Base-by-base conservation (phyloP, 2,888 invertebrate genomes). In the Eustalomyia histrio region DNA sequence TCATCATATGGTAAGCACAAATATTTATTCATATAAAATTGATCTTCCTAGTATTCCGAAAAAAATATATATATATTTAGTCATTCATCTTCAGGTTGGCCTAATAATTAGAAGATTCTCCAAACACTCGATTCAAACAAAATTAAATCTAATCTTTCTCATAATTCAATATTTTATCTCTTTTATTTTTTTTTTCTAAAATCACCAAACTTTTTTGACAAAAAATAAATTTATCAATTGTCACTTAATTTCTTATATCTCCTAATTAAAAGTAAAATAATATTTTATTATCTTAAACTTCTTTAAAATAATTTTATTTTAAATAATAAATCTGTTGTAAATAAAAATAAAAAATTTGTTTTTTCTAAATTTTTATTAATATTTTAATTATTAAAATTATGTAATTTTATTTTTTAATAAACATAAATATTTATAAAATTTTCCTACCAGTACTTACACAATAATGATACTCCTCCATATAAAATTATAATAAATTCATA, bases 401-500 rank as follows among this genome's bases (percentile, higher is more conserved):
- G 12, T 35, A 47, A 47, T 47, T 5, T n/a, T 47, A 47, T 47
- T n/a, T 47, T n/a, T 47, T 47, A 47, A n/a, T 12, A 39, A 39
- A 39, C n/a, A n/a, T n/a, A 39, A 12, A 39, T n/a, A 47, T n/a
- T n/a, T n/a, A 39, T 12, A 47, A n/a, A 47, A n/a, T 47, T 47
- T 47, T 47, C 43, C 43, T 67, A 33, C 61, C 61, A 63, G 73
- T 64, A 64, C 63, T 55, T 16, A 79, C 29, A 29, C 29, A 29
- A 29, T n/a, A 47, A 60, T 60, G 50, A 58, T 69, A 60, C 52
- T 57, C 69, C 57, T 35, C 50, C n/a, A 67, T 18, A 43, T 50
- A 50, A 35, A 17, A 53, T 21, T n/a, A 64, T n/a, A 7, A 21
- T 10, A 47, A 29, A 29, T 14, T 12, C 52, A 53, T n/a, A 21